Conservation (phyloP, 37 sponge, comb jelly and placozoan species). For the Theonella swinhoei region DNA sequence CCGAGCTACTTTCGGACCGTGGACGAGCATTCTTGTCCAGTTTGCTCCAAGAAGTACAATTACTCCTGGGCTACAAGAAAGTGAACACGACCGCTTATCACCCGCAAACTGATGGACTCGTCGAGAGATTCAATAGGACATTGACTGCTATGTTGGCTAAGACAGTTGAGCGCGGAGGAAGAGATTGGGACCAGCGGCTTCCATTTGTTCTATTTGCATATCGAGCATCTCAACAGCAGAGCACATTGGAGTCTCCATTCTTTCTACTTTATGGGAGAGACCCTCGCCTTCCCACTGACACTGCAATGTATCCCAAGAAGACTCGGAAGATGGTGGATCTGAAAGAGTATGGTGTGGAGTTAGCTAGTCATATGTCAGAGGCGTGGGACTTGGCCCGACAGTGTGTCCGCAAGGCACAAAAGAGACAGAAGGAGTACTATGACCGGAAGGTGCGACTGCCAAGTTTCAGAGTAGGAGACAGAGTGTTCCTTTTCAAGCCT, state of each 20-base stretch:
- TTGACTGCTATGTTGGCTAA: conserved; percentile 11
- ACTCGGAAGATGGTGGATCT: background rate
- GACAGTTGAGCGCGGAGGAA: background rate
- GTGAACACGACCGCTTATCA: conserved; percentile 24
- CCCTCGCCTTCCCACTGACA: background rate
- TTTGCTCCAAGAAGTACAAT: background rate
- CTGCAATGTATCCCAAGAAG: background rate
- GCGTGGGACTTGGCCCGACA: conserved; percentile 16
- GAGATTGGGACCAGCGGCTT: background rate
- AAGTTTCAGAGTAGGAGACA: background rate
- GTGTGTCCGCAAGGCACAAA: conserved; percentile 8
- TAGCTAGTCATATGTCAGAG: background rate
- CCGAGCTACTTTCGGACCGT: conserved; percentile 17
- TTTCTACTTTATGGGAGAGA: conserved; percentile 8
- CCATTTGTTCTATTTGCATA: conserved; percentile 13
- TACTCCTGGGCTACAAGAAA: background rate
- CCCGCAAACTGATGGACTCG: conserved; percentile 18
- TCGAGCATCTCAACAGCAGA: background rate
- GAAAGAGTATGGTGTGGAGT: conserved; percentile 4
- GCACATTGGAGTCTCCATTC: conserved; percentile 13
- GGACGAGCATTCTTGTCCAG: background rate
- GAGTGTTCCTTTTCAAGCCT: conserved; percentile 8
- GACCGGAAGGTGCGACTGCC: background rate
- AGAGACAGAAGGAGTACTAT: conserved; percentile 29
- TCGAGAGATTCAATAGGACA: conserved; percentile 11